Evolutionary conservation across 2,113 vertebrate species (phyloP), one percentile per base, ranked within the genome.

Genomic region (Mustelus asterias): DNA sequence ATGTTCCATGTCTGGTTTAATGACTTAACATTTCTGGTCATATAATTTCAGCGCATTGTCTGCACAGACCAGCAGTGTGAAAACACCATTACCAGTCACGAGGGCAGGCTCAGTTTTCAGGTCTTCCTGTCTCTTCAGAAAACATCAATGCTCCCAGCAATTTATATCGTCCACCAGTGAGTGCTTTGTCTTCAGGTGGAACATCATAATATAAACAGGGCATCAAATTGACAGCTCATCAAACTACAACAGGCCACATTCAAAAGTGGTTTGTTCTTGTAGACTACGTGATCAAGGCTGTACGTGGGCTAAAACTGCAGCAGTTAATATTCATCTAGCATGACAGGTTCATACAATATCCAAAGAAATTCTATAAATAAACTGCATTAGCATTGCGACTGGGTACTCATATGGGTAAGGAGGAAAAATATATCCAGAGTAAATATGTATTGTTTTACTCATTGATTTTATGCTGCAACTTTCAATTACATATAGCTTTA

Each of bases 331-430:
- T 89, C 48, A 89, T 89, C 86, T 89, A 54, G 29, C 13, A 22
- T 41, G 86, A 89, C 86, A 89, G 54, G 48, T 89, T 89, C 54
- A 89, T 33, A 89, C 29, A 63, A 65, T 88, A 88, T 93, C 60
- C 33, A 93, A 6, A 93, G 58, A 93, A 93, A 67, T 14, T 26
- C 86, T n/a, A 93, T 93, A n/a, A 93, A 93, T 65, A 65, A 93
- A 93, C 24, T 90, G 44, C 48, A 90, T 90, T 90, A 90, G 88
- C 58, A 85, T 60, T 60, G 22, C 3, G 11, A 60, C 90, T 93
- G 90, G 44, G 13, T 89, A 89, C 24, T 89, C 48, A 26, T 60
- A 20, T 29, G 86, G 9, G 48, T 58, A 89, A 26, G 24, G 48
- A 80, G 37, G 29, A 58, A 48, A 89, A 89, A 89, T 89, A 48